Percentiles rank a stretch among this genome's conserved stretches.
Evolutionary conservation across 2,888 invertebrate genomes (phyloP).

Genomic region (Caenorhabditis angaria): DNA sequence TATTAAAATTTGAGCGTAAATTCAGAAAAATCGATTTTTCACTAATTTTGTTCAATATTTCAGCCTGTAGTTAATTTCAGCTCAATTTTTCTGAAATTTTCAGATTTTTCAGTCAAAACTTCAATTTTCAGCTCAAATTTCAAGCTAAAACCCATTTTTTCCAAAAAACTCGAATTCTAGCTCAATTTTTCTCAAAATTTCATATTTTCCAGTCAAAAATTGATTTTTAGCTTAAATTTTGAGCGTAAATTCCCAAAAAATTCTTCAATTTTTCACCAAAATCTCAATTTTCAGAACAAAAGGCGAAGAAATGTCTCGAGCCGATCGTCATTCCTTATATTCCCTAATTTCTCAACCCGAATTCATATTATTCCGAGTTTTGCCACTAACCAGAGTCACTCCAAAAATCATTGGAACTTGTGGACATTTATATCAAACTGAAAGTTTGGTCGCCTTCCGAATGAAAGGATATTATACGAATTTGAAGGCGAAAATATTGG

Average conservation of each 20-base stretch:
- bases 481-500: slow-evolving; percentile 72
- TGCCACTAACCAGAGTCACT: slow-evolving; percentile 68
- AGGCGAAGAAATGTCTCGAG: slow-evolving; percentile 51
- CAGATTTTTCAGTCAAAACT: too few relatives aligned
- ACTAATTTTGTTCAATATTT: not conserved
- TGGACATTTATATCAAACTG: slow-evolving; percentile 74
- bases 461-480: slow-evolving; percentile 72
- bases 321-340: slow-evolving; percentile 68
- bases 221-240: not conserved
- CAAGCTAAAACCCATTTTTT: not conserved
- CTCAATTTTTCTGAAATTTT: too few relatives aligned
- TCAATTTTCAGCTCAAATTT: not conserved
- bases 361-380: slow-evolving; percentile 64
- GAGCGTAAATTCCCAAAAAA: not conserved
- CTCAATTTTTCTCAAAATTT: not conserved
- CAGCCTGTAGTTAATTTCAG: too few relatives aligned
- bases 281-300: too few relatives aligned
- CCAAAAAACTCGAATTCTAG: not conserved
- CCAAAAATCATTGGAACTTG: slow-evolving; percentile 73
- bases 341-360: slow-evolving; percentile 71
- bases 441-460: slow-evolving; percentile 71
- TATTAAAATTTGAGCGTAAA: not conserved
- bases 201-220: not conserved
- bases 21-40: not conserved
- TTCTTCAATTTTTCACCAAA: too few relatives aligned